Conservation (phyloP, 2,888 invertebrate species). For the Lottia scabra region DNA sequence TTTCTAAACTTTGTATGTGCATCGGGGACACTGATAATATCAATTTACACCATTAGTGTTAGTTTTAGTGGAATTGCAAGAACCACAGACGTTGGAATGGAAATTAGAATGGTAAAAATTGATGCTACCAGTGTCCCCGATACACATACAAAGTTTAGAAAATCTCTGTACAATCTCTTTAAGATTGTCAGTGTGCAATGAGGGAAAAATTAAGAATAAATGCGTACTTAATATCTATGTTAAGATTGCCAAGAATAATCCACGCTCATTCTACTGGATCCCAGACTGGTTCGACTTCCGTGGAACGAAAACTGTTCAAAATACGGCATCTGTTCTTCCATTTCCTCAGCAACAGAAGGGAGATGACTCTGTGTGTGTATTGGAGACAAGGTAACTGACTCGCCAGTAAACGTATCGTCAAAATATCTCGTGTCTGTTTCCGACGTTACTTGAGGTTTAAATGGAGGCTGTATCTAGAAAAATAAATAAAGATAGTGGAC, state of each 20-base stretch:
- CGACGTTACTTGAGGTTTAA: conserved; percentile 80
- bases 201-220: no score
- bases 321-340: conserved; percentile 71
- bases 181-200: no score
- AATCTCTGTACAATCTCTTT: no score
- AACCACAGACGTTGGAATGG: no score
- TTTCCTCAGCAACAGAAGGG: conserved; percentile 43
- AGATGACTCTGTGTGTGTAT: conserved; percentile 47
- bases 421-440: conserved; percentile 98
- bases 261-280: conserved; percentile 42
- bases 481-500: conserved; percentile 4
- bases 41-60: no score
- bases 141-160: no score
- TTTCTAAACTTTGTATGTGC: no score
- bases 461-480: conserved; percentile 81
- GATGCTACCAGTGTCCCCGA: no score
- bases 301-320: conserved; percentile 84
- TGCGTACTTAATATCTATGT: not conserved
- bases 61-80: no score
- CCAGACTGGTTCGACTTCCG: conserved; percentile 65
- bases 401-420: conserved; percentile 96
- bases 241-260: conserved; percentile 1
- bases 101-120: no score
- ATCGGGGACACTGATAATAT: no score
- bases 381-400: conserved; percentile 63